phyloP scores from a whole-genome alignment of 1,140 invertebrate genomes.

The Nomia melanderi region DNA sequence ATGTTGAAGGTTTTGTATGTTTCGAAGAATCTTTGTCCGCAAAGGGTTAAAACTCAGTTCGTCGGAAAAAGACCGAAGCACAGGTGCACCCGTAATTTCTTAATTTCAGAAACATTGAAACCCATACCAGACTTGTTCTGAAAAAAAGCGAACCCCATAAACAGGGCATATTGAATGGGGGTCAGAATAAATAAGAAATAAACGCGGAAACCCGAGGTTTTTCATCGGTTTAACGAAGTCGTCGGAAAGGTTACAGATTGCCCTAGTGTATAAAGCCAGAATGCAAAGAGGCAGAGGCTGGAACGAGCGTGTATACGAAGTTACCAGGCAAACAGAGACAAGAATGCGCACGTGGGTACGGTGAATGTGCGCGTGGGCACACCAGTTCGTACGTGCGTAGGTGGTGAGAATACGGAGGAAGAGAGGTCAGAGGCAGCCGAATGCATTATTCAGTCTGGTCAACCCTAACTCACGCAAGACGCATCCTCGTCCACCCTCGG shows the following conservation, averaged over 20 bases:
- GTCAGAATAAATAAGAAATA: not conserved
- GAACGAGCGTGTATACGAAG: slow-evolving; percentile 69
- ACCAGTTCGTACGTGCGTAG: slow-evolving; percentile 42
- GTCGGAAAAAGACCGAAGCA: no score
- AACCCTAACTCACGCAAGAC: slow-evolving; percentile 78
- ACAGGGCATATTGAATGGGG: not conserved
- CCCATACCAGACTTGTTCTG: no score
- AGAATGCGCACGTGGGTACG: slow-evolving; percentile 65
- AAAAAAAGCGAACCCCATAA: no score
- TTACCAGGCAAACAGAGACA: slow-evolving; percentile 75
- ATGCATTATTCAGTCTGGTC: slow-evolving; percentile 77
- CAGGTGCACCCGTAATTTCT: no score
- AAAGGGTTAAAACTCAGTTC: no score
- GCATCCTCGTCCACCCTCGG: slow-evolving; percentile 64
- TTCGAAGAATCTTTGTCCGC: no score
- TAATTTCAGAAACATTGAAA: no score
- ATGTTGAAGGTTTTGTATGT: no score
- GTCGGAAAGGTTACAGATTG: slow-evolving; percentile 4
- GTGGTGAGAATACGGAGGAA: slow-evolving; percentile 66
- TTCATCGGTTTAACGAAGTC: slow-evolving; percentile 38
- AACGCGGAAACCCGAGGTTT: slow-evolving; percentile 19
- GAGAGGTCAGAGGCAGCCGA: slow-evolving; percentile 66
- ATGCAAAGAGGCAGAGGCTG: slow-evolving; percentile 41
- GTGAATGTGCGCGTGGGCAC: slow-evolving; percentile 53
- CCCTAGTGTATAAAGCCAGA: not conserved